phyloP scores from a whole-genome alignment of 30 jellyfish, hydroid and myxozoan species.

The Morbakka virulenta region DNA sequence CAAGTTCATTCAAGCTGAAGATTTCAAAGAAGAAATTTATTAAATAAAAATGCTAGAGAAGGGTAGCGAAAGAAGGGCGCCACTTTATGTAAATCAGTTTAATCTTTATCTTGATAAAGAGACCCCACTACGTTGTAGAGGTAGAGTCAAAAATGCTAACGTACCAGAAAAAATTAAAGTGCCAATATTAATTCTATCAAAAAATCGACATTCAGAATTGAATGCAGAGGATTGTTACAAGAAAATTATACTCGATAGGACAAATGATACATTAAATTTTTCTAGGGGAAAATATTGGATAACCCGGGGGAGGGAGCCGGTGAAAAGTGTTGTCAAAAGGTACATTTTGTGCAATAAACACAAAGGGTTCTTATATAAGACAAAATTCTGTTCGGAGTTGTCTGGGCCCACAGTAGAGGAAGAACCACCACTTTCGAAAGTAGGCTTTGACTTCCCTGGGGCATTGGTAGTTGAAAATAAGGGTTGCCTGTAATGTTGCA shows the following conservation, averaged over 20 bases:
- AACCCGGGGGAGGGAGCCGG: slow-evolving; percentile 63
- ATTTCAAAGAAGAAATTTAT: too few species aligned
- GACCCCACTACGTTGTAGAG: too few species aligned
- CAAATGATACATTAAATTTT: slow-evolving; percentile 36
- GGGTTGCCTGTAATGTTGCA: slow-evolving; percentile 18
- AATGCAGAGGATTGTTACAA: slow-evolving; percentile 57
- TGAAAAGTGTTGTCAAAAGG: slow-evolving; percentile 7
- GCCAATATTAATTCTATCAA: too few species aligned
- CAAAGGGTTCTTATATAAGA: slow-evolving; percentile 43
- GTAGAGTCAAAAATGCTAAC: too few species aligned
- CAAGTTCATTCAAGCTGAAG: too few species aligned
- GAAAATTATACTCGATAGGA: slow-evolving; percentile 49
- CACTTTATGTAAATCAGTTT: too few species aligned
- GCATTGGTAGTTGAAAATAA: slow-evolving; percentile 14
- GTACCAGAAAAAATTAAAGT: too few species aligned
- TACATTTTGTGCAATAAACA: slow-evolving; percentile 32
- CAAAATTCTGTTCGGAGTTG: slow-evolving; percentile 12
- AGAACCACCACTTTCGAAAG: slow-evolving; percentile 44
- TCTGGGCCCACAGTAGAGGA: slow-evolving; percentile 48
- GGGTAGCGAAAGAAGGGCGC: too few species aligned
- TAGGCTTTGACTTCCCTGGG: slow-evolving; percentile 58
- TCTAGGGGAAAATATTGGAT: slow-evolving; percentile 49
- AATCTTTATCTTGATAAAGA: too few species aligned
- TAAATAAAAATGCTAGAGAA: too few species aligned
- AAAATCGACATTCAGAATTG: too few species aligned